phyloP scores from a whole-genome alignment of 2,797 vertebrate genomes.

The Champsocephalus esox region DNA sequence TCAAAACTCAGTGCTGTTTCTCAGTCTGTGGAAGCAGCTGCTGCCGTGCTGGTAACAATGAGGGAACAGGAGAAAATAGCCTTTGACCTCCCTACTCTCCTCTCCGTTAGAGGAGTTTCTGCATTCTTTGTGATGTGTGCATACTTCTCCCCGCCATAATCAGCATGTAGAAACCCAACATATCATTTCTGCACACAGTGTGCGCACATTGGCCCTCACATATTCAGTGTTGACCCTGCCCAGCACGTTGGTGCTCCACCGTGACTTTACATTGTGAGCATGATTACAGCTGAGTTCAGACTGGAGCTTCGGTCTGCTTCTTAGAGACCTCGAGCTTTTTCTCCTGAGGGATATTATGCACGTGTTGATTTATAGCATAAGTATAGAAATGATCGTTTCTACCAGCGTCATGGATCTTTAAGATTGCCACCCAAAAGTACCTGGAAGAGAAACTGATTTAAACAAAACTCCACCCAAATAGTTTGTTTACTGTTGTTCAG shows the following conservation, averaged over 20 bases:
- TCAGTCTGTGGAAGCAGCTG: not conserved
- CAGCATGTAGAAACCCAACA: slow-evolving; percentile 57
- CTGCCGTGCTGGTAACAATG: slow-evolving; percentile 21
- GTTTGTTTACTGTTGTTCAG: not conserved
- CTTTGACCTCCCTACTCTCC: slow-evolving; percentile 24
- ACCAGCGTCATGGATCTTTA: not conserved
- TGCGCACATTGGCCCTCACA: not conserved
- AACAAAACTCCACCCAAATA: not conserved
- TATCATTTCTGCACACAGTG: slow-evolving; percentile 30
- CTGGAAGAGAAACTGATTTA: too few relatives aligned
- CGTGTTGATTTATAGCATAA: not conserved
- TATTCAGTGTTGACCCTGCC: not conserved
- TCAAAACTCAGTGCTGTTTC: not conserved
- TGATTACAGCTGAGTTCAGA: slow-evolving; percentile 23
- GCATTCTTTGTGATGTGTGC: slow-evolving; percentile 64
- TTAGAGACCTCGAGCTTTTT: not conserved
- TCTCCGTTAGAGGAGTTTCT: slow-evolving; percentile 38
- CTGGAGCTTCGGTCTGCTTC: slow-evolving; percentile 16
- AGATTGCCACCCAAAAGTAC: too few relatives aligned
- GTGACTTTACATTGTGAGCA: slow-evolving; percentile 23
- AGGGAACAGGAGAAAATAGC: slow-evolving; percentile 39
- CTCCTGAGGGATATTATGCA: not conserved
- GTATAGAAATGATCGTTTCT: not conserved
- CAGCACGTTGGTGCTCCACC: slow-evolving; percentile 12
- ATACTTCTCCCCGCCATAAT: slow-evolving; percentile 62